Percentiles rank a stretch among this genome's conserved stretches.
These are phyloP conservation scores for Leptodactylus fallax DNA, from an alignment of 2,797 vertebrate genomes.

Conservation along the genomic window DNA sequence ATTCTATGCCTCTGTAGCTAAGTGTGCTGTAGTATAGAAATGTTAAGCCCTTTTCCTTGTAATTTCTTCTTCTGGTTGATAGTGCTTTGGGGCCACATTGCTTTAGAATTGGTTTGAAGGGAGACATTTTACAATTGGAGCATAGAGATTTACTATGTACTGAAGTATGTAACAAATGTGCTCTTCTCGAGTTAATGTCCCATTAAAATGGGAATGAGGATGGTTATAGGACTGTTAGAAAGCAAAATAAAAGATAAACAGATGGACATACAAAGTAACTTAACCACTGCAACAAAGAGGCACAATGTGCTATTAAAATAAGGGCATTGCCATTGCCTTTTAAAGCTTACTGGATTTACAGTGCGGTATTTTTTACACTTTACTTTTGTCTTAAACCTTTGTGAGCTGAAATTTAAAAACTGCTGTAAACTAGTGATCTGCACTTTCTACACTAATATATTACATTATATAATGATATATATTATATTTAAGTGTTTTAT, in stretches of 20 bases:
- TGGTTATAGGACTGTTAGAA: conserved; percentile 14
- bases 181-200: conserved; percentile 37
- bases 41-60: not conserved
- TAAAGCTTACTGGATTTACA: not conserved
- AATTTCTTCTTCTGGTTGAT: conserved; percentile 29
- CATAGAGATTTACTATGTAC: conserved; percentile 38
- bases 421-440: no score
- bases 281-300: not conserved
- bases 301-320: not conserved
- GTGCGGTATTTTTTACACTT: not conserved
- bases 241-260: conserved; percentile 52
- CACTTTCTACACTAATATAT: no score
- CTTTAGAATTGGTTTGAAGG: conserved; percentile 30
- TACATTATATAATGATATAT: not conserved
- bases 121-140: conserved; percentile 47
- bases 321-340: not conserved
- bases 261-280: conserved; percentile 25
- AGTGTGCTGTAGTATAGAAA: not conserved
- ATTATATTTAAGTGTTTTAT: no score
- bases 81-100: conserved; percentile 39
- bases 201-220: conserved; percentile 28
- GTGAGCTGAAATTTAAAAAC: not conserved
- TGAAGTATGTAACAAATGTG: not conserved
- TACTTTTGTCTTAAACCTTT: not conserved
- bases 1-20: not conserved